phyloP scores from a whole-genome alignment of 2,113 vertebrate species.

The Isichthys henryi region DNA sequence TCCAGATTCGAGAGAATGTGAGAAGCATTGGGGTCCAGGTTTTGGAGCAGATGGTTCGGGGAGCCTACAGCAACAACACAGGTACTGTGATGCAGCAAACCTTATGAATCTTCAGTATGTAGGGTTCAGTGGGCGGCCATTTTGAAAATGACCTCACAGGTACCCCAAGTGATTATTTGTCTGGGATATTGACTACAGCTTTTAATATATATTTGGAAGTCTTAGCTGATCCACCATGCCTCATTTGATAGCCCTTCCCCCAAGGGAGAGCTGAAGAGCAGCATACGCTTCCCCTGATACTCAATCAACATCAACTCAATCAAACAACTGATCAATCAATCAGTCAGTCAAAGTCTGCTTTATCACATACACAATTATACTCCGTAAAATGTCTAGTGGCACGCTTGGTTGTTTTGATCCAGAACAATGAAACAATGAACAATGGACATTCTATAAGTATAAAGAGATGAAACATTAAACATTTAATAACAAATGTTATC shows the following conservation, averaged over 20 bases:
- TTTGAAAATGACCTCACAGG: not conserved
- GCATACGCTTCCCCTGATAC: not conserved
- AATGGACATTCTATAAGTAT: too few relatives aligned
- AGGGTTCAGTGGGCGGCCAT: not conserved
- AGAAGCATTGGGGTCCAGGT: conserved; percentile 87
- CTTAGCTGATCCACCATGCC: not conserved
- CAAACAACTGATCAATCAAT: too few relatives aligned
- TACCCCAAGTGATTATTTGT: not conserved
- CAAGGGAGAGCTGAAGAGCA: not conserved
- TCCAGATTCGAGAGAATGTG: conserved; percentile 88
- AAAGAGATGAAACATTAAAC: too few relatives aligned
- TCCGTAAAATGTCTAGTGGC: not conserved
- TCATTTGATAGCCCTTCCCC: not conserved
- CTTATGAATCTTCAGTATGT: not conserved
- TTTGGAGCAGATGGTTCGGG: conserved; percentile 88
- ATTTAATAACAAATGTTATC: too few relatives aligned
- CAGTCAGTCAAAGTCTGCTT: not conserved
- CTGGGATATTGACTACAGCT: not conserved
- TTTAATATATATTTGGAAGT: not conserved
- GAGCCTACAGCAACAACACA: conserved; percentile 90
- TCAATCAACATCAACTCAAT: too few relatives aligned
- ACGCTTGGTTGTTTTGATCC: not conserved
- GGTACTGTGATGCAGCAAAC: conserved; percentile 53
- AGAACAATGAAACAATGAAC: not conserved
- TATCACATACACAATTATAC: not conserved